phyloP scores from a whole-genome alignment of 2,113 vertebrate genomes.

The Gnathonemus longibarbis region DNA sequence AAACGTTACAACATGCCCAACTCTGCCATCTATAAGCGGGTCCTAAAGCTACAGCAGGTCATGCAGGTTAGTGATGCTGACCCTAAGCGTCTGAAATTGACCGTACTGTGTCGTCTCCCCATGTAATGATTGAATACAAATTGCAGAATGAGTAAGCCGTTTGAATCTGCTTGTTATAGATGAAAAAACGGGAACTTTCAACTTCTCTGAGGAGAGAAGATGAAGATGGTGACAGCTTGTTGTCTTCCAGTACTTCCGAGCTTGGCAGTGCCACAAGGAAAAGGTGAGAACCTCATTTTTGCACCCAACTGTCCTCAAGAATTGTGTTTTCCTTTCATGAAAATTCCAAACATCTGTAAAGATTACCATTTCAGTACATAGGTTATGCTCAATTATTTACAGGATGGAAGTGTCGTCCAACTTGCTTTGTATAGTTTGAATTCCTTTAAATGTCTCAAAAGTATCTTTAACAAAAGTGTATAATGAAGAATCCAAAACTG shows the following conservation, averaged over 20 bases:
- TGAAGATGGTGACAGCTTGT: constrained; percentile 89
- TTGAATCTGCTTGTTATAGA: constrained; percentile 51
- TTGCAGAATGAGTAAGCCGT: not conserved
- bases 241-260: constrained; percentile 83
- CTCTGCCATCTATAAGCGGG: constrained; percentile 93
- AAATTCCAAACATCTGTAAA: not conserved
- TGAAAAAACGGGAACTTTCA: constrained; percentile 81
- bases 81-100: not conserved
- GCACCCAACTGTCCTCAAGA: not conserved
- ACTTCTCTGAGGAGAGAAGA: constrained; percentile 74
- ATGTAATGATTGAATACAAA: no score
- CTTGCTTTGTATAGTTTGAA: not conserved
- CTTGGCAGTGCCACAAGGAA: constrained; percentile 85
- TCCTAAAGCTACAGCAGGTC: constrained; percentile 88
- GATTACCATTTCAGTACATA: not conserved
- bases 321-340: not conserved
- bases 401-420: not conserved
- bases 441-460: not conserved
- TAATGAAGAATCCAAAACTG: not conserved
- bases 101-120: no score
- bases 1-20: constrained; percentile 96
- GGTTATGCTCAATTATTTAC: not conserved
- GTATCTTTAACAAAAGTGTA: not conserved
- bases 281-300: constrained; percentile 60
- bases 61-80: constrained; percentile 71